Percentiles rank a stretch among this genome's conserved stretches.
These are phyloP conservation scores for Plebejus anna DNA, from an alignment of 2,888 invertebrate species.

Conservation along the genomic window DNA sequence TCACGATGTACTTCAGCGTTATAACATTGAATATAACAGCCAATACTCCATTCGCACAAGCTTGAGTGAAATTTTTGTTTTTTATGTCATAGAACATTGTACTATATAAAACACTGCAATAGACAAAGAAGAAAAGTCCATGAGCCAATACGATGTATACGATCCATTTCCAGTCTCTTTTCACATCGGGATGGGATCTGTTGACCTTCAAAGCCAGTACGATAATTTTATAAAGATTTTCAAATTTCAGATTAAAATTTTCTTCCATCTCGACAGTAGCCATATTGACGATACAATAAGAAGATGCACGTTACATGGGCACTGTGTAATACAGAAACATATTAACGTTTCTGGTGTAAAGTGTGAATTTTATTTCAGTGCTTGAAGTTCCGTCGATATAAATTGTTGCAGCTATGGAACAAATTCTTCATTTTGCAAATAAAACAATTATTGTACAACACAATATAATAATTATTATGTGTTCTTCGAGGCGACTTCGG, in stretches of 20 bases:
- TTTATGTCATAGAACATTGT: conserved; percentile 38
- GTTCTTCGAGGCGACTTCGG: too few species aligned
- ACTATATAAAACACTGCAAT: conserved; percentile 35
- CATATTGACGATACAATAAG: neutral
- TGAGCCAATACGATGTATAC: conserved; percentile 36
- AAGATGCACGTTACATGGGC: too few species aligned
- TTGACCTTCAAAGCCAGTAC: conserved; percentile 35
- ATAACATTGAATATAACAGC: conserved; percentile 37
- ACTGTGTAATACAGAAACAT: too few species aligned
- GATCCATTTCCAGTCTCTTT: conserved; percentile 40
- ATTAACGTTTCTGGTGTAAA: too few species aligned
- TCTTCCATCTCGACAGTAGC: neutral
- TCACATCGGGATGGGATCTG: conserved; percentile 39
- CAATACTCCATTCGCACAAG: conserved; percentile 40
- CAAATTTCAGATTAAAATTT: conserved; percentile 36
- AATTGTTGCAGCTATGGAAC: too few species aligned
- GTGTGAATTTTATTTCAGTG: too few species aligned
- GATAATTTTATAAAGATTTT: conserved; percentile 39
- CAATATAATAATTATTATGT: too few species aligned
- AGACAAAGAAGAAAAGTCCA: conserved; percentile 34
- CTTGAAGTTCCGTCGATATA: too few species aligned
- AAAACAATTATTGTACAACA: too few species aligned
- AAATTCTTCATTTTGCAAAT: too few species aligned
- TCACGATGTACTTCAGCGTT: conserved; percentile 39
- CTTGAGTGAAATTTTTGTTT: conserved; percentile 37